These are phyloP conservation scores for Panorpa germanica DNA, from an alignment of 2,888 invertebrate genomes.

Conservation along the genomic window DNA sequence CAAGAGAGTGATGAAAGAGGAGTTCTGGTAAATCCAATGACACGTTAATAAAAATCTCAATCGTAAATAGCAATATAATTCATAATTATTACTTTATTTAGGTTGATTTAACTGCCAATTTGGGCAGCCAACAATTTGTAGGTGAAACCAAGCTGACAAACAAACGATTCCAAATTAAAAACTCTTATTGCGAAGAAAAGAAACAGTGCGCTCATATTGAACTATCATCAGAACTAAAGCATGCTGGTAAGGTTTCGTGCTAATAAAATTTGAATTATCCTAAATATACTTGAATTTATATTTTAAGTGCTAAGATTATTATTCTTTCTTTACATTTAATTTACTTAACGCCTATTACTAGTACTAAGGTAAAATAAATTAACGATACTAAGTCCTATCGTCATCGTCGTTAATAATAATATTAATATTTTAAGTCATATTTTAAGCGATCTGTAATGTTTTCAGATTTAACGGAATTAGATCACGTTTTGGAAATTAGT, in stretches of 20 bases:
- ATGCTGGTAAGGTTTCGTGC: conserved; percentile 14
- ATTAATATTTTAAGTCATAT: too few relatives aligned
- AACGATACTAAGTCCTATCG: too few relatives aligned
- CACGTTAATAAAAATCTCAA: neutral
- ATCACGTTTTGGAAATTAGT: conserved; percentile 41
- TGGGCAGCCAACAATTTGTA: conserved; percentile 50
- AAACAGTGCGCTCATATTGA: conserved; percentile 61
- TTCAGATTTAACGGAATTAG: conserved; percentile 30
- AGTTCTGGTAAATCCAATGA: conserved; percentile 25
- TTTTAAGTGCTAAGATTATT: too few relatives aligned
- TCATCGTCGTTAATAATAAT: too few relatives aligned
- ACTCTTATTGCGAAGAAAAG: conserved; percentile 60
- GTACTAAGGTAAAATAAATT: too few relatives aligned
- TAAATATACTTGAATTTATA: neutral
- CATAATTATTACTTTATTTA: conserved; percentile 16
- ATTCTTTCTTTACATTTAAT: too few relatives aligned
- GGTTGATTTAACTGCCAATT: conserved; percentile 44
- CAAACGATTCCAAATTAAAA: conserved; percentile 47
- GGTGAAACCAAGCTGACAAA: conserved; percentile 52
- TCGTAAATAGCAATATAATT: neutral
- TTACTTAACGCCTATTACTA: too few relatives aligned
- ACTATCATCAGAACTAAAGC: conserved; percentile 17
- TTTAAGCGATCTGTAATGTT: conserved; percentile 8
- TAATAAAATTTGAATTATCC: neutral
- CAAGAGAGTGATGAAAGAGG: conserved; percentile 49